phyloP scores from a whole-genome alignment of 2,113 vertebrate species.

The Ochotona curzoniae region DNA sequence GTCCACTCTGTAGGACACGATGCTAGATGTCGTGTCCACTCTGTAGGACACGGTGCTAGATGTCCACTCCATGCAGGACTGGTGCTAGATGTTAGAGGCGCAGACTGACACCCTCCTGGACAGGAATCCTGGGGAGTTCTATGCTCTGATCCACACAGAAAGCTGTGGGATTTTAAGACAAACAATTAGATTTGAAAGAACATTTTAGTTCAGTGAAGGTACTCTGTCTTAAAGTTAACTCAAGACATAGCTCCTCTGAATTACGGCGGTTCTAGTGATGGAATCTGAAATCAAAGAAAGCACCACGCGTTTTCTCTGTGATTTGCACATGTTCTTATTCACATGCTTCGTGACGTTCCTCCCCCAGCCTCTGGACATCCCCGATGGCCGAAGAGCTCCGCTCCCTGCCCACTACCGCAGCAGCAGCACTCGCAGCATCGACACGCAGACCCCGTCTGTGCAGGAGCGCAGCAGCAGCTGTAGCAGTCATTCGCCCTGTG shows the following conservation, averaged over 20 bases:
- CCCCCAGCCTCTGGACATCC: constrained; percentile 91
- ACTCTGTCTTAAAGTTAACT: neutral
- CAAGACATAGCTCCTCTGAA: neutral
- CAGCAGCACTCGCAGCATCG: constrained; percentile 93
- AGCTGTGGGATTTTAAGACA: neutral
- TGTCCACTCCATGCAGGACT: neutral
- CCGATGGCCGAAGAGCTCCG: constrained; percentile 93
- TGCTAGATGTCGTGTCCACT: too few relatives aligned
- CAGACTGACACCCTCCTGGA: neutral
- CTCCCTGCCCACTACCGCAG: constrained; percentile 93
- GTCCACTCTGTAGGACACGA: neutral
- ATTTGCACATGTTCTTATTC: fast-evolving
- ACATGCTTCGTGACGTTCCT: constrained; percentile 35
- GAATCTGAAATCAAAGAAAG: neutral
- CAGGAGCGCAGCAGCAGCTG: constrained; percentile 93
- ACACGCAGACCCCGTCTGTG: constrained; percentile 95
- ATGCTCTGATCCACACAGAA: neutral
- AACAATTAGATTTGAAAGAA: neutral
- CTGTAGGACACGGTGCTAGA: too few relatives aligned
- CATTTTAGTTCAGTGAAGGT: neutral
- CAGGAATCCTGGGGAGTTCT: neutral
- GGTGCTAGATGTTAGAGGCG: neutral
- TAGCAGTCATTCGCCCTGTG: constrained; percentile 91
- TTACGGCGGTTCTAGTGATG: neutral
- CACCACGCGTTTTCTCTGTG: neutral